phyloP scores from a whole-genome alignment of 2,888 invertebrate species.

The Apotomis turbidana region DNA sequence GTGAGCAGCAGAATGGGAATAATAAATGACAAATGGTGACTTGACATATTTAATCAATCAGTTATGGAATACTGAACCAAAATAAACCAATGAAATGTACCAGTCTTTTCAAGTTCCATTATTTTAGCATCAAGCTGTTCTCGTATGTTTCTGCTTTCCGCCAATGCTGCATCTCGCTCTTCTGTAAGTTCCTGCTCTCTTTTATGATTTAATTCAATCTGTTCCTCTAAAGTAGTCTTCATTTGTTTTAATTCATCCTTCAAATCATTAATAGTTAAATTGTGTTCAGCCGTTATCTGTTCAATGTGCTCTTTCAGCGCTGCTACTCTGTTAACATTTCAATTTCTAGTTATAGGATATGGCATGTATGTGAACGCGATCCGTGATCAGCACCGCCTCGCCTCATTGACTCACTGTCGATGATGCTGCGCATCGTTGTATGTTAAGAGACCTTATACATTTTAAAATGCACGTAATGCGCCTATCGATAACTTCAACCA shows the following conservation, averaged over 20 bases:
- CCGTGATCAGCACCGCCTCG: no score
- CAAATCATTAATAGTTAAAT: conserved; percentile 60
- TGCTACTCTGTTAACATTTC: conserved; percentile 54
- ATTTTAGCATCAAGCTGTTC: conserved; percentile 66
- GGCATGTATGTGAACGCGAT: no score
- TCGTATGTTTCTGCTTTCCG: conserved; percentile 56
- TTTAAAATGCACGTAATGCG: neutral
- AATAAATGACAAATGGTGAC: no score
- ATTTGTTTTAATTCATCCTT: conserved; percentile 64
- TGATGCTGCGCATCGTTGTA: no score
- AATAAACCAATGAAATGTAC: neutral
- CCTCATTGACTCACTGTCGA: no score
- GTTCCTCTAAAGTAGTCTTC: conserved; percentile 59
- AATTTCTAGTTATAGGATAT: neutral
- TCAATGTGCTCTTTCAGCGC: conserved; percentile 69
- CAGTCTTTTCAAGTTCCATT: conserved; percentile 60
- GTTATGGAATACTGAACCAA: no score
- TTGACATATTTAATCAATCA: no score
- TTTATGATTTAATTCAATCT: conserved; percentile 50
- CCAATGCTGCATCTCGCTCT: conserved; percentile 55
- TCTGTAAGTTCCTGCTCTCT: conserved; percentile 60
- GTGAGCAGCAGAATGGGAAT: no score
- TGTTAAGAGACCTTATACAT: no score
- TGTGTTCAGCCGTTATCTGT: conserved; percentile 60
- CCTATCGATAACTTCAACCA: no score